These are phyloP conservation scores for Euphydryas editha DNA, from an alignment of 2,888 invertebrate species.

Conservation along the genomic window DNA sequence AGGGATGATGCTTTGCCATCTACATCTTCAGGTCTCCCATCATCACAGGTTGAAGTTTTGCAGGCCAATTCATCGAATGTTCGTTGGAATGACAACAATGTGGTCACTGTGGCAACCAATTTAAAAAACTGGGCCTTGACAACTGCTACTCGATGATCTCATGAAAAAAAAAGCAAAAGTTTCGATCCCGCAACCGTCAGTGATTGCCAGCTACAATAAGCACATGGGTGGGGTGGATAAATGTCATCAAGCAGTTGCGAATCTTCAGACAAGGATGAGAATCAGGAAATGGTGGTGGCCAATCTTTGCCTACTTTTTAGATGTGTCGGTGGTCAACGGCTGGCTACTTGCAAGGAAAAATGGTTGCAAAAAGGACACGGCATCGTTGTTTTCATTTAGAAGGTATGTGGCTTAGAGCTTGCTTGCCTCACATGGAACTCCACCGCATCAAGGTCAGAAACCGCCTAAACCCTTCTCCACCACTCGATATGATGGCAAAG, in stretches of 20 bases:
- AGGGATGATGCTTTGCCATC: neutral
- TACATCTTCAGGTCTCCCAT: neutral
- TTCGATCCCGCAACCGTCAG: conserved; percentile 29
- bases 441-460: no score
- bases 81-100: neutral
- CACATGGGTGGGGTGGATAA: conserved; percentile 35
- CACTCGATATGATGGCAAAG: no score
- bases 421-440: no score
- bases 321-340: conserved; percentile 33
- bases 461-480: no score
- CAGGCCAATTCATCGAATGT: neutral
- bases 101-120: neutral
- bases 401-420: conserved; percentile 4
- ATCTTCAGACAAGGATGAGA: conserved; percentile 14
- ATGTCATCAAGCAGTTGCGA: conserved; percentile 31
- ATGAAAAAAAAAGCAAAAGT: conserved; percentile 6
- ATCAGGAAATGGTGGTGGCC: no score
- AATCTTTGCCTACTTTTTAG: conserved; percentile 2
- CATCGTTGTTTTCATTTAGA: conserved; percentile 23
- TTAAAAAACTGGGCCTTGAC: no score
- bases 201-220: conserved; percentile 35
- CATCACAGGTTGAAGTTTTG: neutral
- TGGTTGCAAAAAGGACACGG: conserved; percentile 28
- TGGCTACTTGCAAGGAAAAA: conserved; percentile 31
- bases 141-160: no score